phyloP scores from a whole-genome alignment of 2,113 vertebrate species.

The Gallinago media region DNA sequence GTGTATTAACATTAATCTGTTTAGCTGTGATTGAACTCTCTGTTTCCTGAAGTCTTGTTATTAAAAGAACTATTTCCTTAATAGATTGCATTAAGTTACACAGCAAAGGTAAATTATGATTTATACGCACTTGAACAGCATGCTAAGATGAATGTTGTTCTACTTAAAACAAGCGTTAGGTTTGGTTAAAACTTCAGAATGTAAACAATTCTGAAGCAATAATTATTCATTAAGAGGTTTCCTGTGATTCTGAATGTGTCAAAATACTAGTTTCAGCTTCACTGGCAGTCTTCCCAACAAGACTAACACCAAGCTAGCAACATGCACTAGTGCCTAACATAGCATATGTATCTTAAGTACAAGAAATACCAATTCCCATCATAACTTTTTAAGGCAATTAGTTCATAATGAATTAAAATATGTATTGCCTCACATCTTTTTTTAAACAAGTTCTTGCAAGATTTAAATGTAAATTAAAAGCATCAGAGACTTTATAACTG shows the following conservation, averaged over 20 bases:
- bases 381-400: not conserved
- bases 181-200: constrained; percentile 16
- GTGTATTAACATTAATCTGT: constrained; percentile 49
- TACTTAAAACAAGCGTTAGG: not conserved
- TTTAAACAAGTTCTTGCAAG: not conserved
- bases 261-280: not conserved
- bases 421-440: not conserved
- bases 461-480: constrained; percentile 12
- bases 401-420: not conserved
- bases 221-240: constrained; percentile 17
- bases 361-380: not conserved
- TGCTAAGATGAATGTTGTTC: not conserved
- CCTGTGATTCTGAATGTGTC: not conserved
- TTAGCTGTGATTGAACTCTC: constrained; percentile 35
- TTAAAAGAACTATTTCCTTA: constrained; percentile 69
- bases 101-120: constrained; percentile 48
- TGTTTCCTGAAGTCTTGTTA: constrained; percentile 59
- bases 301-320: not conserved
- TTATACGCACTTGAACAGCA: constrained; percentile 19
- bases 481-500: not conserved
- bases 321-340: not conserved
- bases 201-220: constrained; percentile 25
- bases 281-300: not conserved
- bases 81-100: constrained; percentile 48
- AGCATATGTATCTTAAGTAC: not conserved